Evolutionary conservation across 1,140 invertebrate genomes (phyloP).

Genomic region (Pteromalus puparum): DNA sequence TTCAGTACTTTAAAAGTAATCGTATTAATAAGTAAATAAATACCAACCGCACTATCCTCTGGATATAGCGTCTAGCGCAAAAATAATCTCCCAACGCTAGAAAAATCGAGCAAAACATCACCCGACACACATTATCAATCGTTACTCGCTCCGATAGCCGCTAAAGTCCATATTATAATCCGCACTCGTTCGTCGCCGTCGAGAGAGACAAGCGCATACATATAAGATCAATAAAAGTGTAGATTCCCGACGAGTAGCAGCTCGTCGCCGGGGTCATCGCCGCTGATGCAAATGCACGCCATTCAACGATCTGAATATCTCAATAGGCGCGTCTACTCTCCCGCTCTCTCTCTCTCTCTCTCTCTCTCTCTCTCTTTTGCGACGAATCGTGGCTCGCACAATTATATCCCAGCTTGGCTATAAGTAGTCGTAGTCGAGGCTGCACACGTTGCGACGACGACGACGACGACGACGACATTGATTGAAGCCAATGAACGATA

Average conservation of each 20-base stretch:
- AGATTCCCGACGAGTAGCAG: not conserved
- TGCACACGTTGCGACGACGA: slow-evolving; percentile 10
- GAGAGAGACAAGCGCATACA: not conserved
- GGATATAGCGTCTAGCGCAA: too few species aligned
- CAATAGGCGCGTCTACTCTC: not conserved
- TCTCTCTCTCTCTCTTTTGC: not conserved
- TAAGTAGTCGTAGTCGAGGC: not conserved
- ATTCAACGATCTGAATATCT: not conserved
- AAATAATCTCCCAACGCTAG: too few species aligned
- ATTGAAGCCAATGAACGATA: slow-evolving; percentile 36
- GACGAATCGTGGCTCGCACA: not conserved
- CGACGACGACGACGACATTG: not conserved
- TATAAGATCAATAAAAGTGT: slow-evolving; percentile 37
- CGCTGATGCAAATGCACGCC: too few species aligned
- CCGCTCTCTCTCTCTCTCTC: too few species aligned
- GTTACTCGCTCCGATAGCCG: not conserved
- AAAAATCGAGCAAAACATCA: too few species aligned
- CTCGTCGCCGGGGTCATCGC: not conserved
- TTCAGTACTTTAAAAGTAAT: not conserved
- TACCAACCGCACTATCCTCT: too few species aligned
- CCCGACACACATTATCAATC: not conserved
- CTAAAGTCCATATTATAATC: slow-evolving; percentile 13
- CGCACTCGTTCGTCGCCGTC: too few species aligned
- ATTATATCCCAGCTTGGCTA: not conserved
- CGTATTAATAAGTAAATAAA: not conserved